Percentiles rank a stretch among this genome's conserved stretches.
These are phyloP conservation scores for Oophaga pumilio DNA, from an alignment of 2,113 vertebrate genomes.

Conservation along the genomic window DNA sequence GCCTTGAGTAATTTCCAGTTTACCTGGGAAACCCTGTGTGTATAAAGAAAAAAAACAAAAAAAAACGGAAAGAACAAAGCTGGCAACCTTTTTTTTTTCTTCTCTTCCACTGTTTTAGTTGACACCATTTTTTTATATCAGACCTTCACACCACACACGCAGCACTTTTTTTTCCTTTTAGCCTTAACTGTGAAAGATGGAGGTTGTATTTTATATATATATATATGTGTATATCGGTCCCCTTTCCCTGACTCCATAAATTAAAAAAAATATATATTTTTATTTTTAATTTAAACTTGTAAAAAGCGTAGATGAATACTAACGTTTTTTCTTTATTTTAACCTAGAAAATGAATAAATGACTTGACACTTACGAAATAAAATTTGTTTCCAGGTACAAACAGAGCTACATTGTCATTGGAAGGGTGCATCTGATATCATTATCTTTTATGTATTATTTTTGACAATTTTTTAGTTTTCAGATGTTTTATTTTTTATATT, in stretches of 20 bases:
- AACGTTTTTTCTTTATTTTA: constrained; percentile 37
- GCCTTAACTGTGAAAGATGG: constrained; percentile 9
- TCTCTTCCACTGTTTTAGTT: not conserved
- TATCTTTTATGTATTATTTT: not conserved
- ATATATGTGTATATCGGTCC: no score
- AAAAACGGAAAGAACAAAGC: constrained; percentile 4
- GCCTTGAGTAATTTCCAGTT: constrained; percentile 83
- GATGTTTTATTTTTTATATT: not conserved
- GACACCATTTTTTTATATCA: not conserved
- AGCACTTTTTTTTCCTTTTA: constrained; percentile 8
- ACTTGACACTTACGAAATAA: not conserved
- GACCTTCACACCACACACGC: not conserved
- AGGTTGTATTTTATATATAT: not conserved
- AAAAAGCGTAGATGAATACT: constrained; percentile 50
- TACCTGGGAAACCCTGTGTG: constrained; percentile 72
- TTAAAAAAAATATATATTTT: not conserved
- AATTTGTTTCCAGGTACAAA: constrained; percentile 21
- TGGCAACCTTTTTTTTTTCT: not conserved
- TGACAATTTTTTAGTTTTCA: not conserved
- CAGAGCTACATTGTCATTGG: not conserved
- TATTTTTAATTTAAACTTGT: constrained; percentile 45
- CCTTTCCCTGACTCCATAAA: not conserved
- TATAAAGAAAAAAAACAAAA: not conserved
- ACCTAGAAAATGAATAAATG: not conserved
- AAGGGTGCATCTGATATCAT: not conserved